Evolutionary conservation across 2,888 invertebrate genomes (phyloP), one percentile per base, ranked within the genome.

Genomic region (Tachystola acroxantha): DNA sequence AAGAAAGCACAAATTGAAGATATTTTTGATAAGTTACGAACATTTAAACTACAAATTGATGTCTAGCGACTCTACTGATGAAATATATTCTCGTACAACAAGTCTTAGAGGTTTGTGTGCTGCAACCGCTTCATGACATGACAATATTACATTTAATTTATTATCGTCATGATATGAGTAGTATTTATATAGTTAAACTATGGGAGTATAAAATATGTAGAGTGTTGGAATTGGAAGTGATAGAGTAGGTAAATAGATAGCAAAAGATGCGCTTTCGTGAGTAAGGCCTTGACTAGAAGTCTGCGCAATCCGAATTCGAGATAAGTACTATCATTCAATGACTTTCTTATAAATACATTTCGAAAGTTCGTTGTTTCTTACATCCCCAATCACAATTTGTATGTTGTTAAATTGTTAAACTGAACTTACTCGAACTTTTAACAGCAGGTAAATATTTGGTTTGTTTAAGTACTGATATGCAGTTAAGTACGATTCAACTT

Each of bases 31-130:
- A 64, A 55, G 59, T 56, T 67, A 71, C 64, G 68, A 75, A 73
- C 70, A 72, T 77, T 71, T 61, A 73, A n/a, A 57, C 76, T 81
- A 84, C 71, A 63, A 74, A 73, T 75, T 68, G 69, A 78, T 74
- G 82, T 80, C 85, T 84, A 84, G 84, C 85, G 82, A 84, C 81
- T 64, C 81, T 82, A 84, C 72, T 59, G 57, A 55, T 63, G 67
- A 69, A 57, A 59, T 46, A 51, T 48, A 50, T 48, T 53, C 52
- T 27, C 11, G 27, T 11, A 29, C 9, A 30, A 12, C 11, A 28
- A 34, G 34, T 34, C 10, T 34, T 20, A 22, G 9, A 11, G 22
- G 12, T 7, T 19, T 10, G n/a, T 12, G 6, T 6, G n/a, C 6
- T 25, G 10, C 9, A 25, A 25, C 10, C n/a, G 25, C 10, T 10